phyloP scores from a whole-genome alignment of 1,140 invertebrate genomes.

The Trachelipus rathkii region DNA sequence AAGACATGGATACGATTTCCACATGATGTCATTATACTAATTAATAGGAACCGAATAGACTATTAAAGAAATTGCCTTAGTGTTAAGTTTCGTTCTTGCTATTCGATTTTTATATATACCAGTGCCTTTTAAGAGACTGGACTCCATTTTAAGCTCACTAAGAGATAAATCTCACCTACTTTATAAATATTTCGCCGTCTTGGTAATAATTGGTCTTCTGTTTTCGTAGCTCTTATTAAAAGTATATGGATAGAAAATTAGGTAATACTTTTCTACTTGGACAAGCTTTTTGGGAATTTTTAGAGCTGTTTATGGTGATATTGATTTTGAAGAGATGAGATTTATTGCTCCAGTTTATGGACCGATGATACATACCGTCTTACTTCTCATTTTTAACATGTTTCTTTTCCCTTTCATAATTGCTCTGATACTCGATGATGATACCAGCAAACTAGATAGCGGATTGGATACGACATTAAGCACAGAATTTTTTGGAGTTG shows the following conservation, averaged over 20 bases:
- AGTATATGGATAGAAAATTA: background rate
- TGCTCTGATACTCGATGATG: background rate
- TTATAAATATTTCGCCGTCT: background rate
- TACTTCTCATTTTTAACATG: background rate
- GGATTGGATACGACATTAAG: too few relatives aligned
- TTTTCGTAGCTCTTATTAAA: background rate
- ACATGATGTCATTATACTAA: background rate
- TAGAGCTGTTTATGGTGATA: background rate
- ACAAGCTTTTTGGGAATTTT: background rate
- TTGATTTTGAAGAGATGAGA: background rate
- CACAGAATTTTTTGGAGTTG: too few relatives aligned
- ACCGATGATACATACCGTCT: background rate
- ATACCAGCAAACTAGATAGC: background rate
- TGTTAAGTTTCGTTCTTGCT: background rate
- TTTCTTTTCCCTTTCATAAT: conserved; percentile 1
- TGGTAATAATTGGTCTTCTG: background rate
- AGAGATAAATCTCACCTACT: background rate
- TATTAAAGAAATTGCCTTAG: background rate
- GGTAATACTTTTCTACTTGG: background rate
- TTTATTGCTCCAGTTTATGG: background rate
- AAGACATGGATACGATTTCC: background rate
- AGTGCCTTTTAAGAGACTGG: background rate
- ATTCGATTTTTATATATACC: background rate
- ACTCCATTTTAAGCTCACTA: background rate
- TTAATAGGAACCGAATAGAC: background rate